Evolutionary conservation across 2,113 vertebrate species (phyloP).

Genomic region (Bombycilla garrulus): DNA sequence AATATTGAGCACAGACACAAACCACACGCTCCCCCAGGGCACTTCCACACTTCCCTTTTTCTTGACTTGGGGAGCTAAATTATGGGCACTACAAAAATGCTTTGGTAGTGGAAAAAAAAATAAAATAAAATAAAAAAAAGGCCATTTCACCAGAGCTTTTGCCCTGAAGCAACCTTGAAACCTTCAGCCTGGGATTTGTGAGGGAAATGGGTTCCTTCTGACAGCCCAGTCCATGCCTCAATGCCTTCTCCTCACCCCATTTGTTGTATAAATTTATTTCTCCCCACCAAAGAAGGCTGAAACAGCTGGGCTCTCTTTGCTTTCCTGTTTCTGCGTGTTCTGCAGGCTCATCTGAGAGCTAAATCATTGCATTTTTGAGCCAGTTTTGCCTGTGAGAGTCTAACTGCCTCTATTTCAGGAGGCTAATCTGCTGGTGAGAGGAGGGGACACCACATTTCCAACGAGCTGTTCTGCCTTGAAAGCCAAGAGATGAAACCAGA

Average conservation of each 20-base stretch:
- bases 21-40: rapidly evolving
- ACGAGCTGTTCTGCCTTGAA: not conserved
- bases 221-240: not conserved
- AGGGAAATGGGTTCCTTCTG: not conserved
- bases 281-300: not conserved
- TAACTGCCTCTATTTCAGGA: not conserved
- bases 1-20: not conserved
- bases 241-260: not conserved
- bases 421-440: not conserved
- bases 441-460: not conserved
- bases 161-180: not conserved
- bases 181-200: not conserved
- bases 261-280: not conserved
- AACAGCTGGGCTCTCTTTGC: not conserved
- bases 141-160: not conserved
- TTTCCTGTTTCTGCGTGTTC: not conserved
- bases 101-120: not conserved
- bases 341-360: not conserved
- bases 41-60: not conserved
- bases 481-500: not conserved
- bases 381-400: not conserved
- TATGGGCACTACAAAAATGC: not conserved
- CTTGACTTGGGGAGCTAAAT: not conserved
- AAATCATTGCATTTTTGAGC: not conserved
- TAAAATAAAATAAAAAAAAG: not conserved